phyloP scores from a whole-genome alignment of 1,140 invertebrate genomes.

The Psix sp. region DNA sequence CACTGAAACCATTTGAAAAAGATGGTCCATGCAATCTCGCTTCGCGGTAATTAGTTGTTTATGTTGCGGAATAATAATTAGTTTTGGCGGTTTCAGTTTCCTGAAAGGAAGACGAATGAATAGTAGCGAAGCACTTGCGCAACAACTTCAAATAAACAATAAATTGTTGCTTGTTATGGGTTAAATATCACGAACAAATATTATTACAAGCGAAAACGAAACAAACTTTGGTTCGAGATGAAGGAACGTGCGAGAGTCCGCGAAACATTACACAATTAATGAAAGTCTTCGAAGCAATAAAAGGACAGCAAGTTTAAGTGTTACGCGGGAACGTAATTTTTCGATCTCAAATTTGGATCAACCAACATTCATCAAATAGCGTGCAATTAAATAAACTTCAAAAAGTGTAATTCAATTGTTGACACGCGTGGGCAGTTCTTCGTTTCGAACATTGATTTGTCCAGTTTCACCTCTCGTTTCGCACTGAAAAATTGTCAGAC shows the following conservation, averaged over 20 bases:
- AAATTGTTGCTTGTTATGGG: neutral
- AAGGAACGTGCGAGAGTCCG: too few species aligned
- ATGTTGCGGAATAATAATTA: constrained; percentile 14
- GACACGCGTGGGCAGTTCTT: constrained; percentile 1
- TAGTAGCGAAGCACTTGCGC: constrained; percentile 6
- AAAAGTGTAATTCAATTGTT: constrained; percentile 20
- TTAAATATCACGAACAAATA: constrained; percentile 9
- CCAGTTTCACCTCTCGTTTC: constrained; percentile 11
- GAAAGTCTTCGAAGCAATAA: too few species aligned
- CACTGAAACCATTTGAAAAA: neutral
- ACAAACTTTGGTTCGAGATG: too few species aligned
- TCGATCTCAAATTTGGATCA: too few species aligned
- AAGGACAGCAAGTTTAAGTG: too few species aligned
- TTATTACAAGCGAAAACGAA: too few species aligned
- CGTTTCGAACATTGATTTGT: constrained; percentile 11
- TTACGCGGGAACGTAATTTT: too few species aligned
- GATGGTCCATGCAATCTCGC: neutral
- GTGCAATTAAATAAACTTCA: constrained; percentile 15
- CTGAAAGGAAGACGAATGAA: constrained; percentile 3
- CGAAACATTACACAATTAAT: too few species aligned
- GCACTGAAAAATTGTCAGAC: constrained; percentile 35
- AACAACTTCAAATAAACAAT: constrained; percentile 21
- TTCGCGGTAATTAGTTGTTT: constrained; percentile 6
- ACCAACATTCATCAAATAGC: constrained; percentile 8
- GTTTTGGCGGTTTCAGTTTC: constrained; percentile 7